These are phyloP conservation scores for Cantharis nigra DNA, from an alignment of 2,888 invertebrate genomes.

Conservation along the genomic window DNA sequence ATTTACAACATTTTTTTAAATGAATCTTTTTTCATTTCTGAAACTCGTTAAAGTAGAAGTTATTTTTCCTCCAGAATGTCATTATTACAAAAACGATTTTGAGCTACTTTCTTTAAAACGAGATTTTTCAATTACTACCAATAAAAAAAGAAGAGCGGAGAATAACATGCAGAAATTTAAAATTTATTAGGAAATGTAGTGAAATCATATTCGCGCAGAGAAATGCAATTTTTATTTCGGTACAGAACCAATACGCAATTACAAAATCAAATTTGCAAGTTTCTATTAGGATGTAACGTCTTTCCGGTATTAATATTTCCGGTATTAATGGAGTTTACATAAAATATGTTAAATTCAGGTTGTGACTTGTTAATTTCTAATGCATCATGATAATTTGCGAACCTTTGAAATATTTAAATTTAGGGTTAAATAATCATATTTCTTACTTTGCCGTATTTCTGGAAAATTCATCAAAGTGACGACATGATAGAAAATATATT, in stretches of 20 bases:
- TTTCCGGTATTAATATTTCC: neutral
- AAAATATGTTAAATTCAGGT: neutral
- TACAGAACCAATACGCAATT: neutral
- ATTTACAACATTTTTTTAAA: neutral
- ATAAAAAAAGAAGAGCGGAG: neutral
- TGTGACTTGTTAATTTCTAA: neutral
- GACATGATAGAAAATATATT: neutral
- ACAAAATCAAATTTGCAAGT: neutral
- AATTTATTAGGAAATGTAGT: neutral
- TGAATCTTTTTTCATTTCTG: neutral
- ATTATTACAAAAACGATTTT: neutral
- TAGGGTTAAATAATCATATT: neutral
- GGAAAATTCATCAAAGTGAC: neutral
- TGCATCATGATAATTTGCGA: neutral
- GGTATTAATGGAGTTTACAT: neutral
- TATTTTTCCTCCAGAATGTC: neutral
- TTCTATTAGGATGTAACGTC: neutral
- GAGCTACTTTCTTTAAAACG: neutral
- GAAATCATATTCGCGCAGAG: neutral
- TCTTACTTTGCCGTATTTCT: neutral
- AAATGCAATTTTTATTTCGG: neutral
- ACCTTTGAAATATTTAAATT: neutral
- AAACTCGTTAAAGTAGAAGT: neutral
- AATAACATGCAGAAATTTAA: neutral
- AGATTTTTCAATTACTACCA: neutral